Evolutionary conservation across 2,888 invertebrate species (phyloP).

Genomic region (Euplexia lucipara): DNA sequence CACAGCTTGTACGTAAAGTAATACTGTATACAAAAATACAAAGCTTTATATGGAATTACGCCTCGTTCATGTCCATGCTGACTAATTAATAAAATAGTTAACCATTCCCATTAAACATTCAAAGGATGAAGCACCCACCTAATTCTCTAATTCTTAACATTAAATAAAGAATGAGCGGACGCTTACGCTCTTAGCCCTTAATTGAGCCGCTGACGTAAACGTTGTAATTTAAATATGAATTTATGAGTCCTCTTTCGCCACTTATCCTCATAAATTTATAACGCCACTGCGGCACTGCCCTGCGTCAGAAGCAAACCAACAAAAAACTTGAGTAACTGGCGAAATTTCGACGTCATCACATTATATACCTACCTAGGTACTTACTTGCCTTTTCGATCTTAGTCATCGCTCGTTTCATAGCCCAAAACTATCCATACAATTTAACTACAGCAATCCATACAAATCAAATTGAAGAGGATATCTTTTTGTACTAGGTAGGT

Average conservation of each 20-base stretch:
- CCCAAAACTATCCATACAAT: constrained; percentile 30
- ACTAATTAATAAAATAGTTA: constrained; percentile 24
- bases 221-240: constrained; percentile 57
- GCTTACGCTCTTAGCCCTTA: constrained; percentile 49
- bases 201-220: constrained; percentile 55
- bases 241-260: constrained; percentile 50
- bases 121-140: constrained; percentile 27
- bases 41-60: neutral
- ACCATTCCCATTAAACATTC: constrained; percentile 25
- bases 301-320: constrained; percentile 42
- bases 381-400: constrained; percentile 28
- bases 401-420: constrained; percentile 26
- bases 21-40: neutral
- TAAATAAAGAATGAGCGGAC: constrained; percentile 54
- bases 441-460: constrained; percentile 8
- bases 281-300: constrained; percentile 52
- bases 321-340: constrained; percentile 41
- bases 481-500: too few species aligned
- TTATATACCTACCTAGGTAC: constrained; percentile 34
- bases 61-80: constrained; percentile 3
- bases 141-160: constrained; percentile 52
- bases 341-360: constrained; percentile 48
- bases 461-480: too few species aligned
- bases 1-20: too few species aligned
- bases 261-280: constrained; percentile 56